Evolutionary conservation across 2,797 vertebrate species (phyloP).

Genomic region (Rhinella marina): DNA sequence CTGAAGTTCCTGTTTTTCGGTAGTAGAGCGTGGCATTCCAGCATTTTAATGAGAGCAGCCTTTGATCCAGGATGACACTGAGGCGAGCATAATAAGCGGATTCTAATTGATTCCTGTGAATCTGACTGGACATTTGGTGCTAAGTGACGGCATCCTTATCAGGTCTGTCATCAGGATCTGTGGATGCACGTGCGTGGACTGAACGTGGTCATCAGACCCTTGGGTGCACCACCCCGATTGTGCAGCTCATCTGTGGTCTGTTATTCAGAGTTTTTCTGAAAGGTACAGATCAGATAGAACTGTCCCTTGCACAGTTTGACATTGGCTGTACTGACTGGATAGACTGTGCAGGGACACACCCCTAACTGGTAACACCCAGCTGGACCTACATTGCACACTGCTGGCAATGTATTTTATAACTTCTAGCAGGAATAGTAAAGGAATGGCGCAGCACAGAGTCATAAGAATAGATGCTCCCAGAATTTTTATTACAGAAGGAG

Average conservation of each 20-base stretch:
- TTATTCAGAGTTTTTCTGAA: neutral
- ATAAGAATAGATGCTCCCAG: too few species aligned
- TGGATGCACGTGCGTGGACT: neutral
- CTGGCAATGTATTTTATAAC: too few species aligned
- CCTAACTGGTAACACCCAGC: too few species aligned
- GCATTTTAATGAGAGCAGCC: conserved; percentile 32
- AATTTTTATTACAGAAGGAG: too few species aligned
- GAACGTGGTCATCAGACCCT: neutral
- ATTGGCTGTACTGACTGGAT: too few species aligned
- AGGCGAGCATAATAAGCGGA: conserved; percentile 17
- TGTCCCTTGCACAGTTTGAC: neutral
- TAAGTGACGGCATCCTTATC: neutral
- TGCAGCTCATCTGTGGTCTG: neutral
- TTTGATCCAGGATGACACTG: conserved; percentile 19
- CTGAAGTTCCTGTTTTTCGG: conserved; percentile 34
- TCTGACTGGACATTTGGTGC: neutral
- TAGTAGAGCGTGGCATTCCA: neutral
- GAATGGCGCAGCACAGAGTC: too few species aligned
- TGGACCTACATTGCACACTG: too few species aligned
- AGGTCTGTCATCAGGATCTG: neutral
- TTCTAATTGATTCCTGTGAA: conserved; percentile 20
- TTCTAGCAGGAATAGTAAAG: too few species aligned
- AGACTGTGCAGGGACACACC: too few species aligned
- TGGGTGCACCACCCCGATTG: neutral
- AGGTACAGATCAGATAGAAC: neutral